A percentile compares a stretch with the other conserved stretches of the same genome.
These are phyloP conservation scores for Athalia cordata DNA, from an alignment of 2,888 invertebrate genomes.

Conservation along the genomic window DNA sequence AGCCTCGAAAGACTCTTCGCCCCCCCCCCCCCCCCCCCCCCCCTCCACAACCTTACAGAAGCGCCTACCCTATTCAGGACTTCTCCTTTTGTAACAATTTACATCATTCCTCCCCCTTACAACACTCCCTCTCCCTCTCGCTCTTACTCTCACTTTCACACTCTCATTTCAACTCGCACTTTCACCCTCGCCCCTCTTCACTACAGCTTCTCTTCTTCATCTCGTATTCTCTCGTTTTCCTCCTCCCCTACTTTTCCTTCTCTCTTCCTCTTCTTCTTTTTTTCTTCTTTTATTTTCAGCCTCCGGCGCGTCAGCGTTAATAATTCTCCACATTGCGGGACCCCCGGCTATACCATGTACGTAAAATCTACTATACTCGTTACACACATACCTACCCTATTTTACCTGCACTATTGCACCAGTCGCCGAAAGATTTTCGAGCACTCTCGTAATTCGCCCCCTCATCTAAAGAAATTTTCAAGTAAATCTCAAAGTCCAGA, in stretches of 20 bases:
- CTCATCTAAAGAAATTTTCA: too few species aligned
- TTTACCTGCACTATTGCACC: too few species aligned
- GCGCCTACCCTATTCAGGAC: slow-evolving; percentile 15
- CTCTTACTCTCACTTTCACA: not conserved
- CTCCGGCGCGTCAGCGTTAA: not conserved
- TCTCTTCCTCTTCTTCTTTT: not conserved
- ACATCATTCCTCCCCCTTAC: slow-evolving; percentile 50
- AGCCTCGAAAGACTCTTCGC: not conserved
- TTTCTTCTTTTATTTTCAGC: not conserved
- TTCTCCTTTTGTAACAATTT: slow-evolving; percentile 57
- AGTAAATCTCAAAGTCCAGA: too few species aligned
- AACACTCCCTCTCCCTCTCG: not conserved
- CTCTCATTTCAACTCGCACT: not conserved
- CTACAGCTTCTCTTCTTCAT: not conserved
- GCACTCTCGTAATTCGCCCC: too few species aligned
- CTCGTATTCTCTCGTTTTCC: not conserved
- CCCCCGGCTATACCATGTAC: too few species aligned
- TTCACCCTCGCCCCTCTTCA: not conserved
- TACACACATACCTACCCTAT: too few species aligned
- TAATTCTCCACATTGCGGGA: not conserved
- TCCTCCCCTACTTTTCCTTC: not conserved
- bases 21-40: not conserved
- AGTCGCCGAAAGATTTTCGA: too few species aligned
- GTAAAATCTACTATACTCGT: too few species aligned
- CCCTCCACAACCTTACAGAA: not conserved